Percentiles rank a stretch among this genome's conserved stretches.
These are phyloP conservation scores for Alviniconcha strummeri DNA, from an alignment of 2,888 invertebrate genomes.

Conservation along the genomic window DNA sequence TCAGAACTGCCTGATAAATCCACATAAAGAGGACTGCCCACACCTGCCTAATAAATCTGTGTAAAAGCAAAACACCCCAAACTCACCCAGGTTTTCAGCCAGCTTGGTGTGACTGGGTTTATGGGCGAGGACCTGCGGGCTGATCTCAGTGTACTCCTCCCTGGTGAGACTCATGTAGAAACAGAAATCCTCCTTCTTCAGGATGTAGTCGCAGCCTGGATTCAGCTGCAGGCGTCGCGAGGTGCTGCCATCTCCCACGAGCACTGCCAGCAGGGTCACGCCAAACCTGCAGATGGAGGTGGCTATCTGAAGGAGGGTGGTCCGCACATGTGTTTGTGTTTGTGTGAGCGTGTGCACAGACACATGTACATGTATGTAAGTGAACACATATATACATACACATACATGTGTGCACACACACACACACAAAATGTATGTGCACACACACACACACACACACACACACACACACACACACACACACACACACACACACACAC, in stretches of 20 bases:
- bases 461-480: not conserved
- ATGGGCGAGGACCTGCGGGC: constrained; percentile 47
- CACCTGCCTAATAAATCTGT: too few species aligned
- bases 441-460: constrained; percentile 1
- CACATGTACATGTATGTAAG: not conserved
- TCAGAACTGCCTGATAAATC: too few species aligned
- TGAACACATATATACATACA: not conserved
- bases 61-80: too few species aligned
- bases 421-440: not conserved
- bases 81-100: constrained; percentile 56
- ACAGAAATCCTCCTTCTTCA: constrained; percentile 95
- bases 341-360: not conserved
- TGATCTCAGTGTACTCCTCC: constrained; percentile 88
- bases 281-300: constrained; percentile 83
- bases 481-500: not conserved
- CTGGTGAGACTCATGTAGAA: constrained; percentile 99
- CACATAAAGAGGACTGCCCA: too few species aligned
- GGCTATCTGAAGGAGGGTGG: not conserved
- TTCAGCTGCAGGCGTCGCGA: constrained; percentile 87
- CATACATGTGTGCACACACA: not conserved
- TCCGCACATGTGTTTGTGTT: not conserved
- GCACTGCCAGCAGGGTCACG: constrained; percentile 94
- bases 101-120: constrained; percentile 39
- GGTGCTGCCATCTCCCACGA: constrained; percentile 90
- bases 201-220: constrained; percentile 95